These are phyloP conservation scores for Drosophila robusta DNA, from an alignment of 2,888 invertebrate species.

Conservation along the genomic window DNA sequence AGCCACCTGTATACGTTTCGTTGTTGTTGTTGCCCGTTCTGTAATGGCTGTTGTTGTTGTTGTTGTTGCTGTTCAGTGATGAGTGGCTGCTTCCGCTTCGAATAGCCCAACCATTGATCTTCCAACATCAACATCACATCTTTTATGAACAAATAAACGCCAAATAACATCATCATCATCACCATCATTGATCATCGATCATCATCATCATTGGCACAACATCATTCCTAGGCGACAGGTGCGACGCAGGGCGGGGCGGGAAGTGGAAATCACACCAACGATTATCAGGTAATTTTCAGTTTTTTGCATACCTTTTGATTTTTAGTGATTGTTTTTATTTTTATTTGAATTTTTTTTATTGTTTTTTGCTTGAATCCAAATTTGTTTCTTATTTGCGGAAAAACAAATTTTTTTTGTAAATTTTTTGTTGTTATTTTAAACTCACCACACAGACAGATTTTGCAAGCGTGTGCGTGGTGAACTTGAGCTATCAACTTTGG, in stretches of 20 bases:
- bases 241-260: constrained; percentile 70
- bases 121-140: constrained; percentile 54
- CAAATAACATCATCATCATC: constrained; percentile 36
- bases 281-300: constrained; percentile 75
- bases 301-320: constrained; percentile 70
- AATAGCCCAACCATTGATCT: constrained; percentile 37
- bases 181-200: constrained; percentile 44
- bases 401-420: constrained; percentile 68
- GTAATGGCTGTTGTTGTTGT: constrained; percentile 21
- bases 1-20: constrained; percentile 65
- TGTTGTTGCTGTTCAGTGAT: constrained; percentile 33
- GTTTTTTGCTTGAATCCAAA: constrained; percentile 63
- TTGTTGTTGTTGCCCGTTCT: constrained; percentile 39
- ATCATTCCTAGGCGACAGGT: constrained; percentile 63
- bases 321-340: constrained; percentile 45
- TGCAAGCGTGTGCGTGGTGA: constrained; percentile 76
- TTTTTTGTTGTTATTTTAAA: constrained; percentile 59
- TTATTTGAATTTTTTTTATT: constrained; percentile 28
- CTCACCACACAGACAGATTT: constrained; percentile 77
- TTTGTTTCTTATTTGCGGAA: constrained; percentile 74
- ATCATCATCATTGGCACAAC: constrained; percentile 57
- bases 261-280: constrained; percentile 81
- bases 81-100: constrained; percentile 41
- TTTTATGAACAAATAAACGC: constrained; percentile 43
- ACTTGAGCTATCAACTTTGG: constrained; percentile 64